Percentiles rank a stretch among this genome's conserved stretches.
phyloP scores from a whole-genome alignment of 1,140 invertebrate species.

The Pseudoatta argentina region DNA sequence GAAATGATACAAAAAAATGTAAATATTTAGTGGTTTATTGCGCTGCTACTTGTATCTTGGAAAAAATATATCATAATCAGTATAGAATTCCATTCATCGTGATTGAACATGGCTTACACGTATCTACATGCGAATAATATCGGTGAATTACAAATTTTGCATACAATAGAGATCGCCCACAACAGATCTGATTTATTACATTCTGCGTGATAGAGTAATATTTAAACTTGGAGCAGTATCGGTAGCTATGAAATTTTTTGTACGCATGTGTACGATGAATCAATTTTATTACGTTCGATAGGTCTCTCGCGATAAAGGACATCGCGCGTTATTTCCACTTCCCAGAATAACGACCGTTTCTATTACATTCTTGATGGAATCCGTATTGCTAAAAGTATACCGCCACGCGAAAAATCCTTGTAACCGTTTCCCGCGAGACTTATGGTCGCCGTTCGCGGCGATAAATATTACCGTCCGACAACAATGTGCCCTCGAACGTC shows the following conservation, averaged over 20 bases:
- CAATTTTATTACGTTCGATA: constrained; percentile 50
- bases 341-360: constrained; percentile 36
- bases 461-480: constrained; percentile 69
- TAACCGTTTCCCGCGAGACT: constrained; percentile 65
- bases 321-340: constrained; percentile 41
- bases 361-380: constrained; percentile 53
- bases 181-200: constrained; percentile 19
- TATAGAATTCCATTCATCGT: background rate
- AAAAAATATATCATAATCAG: background rate
- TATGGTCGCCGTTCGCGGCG: constrained; percentile 25
- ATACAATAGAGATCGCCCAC: background rate
- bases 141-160: constrained; percentile 1
- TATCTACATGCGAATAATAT: background rate
- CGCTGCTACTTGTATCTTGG: background rate
- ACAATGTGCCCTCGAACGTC: constrained; percentile 61
- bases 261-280: constrained; percentile 25
- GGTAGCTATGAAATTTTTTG: constrained; percentile 18
- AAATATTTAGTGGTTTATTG: background rate
- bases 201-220: constrained; percentile 35
- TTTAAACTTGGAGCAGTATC: constrained; percentile 33
- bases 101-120: background rate
- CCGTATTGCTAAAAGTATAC: constrained; percentile 54
- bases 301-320: constrained; percentile 25
- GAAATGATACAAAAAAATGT: background rate
- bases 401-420: constrained; percentile 65